A percentile compares a stretch with the other conserved stretches of the same genome.
Evolutionary conservation across 2,888 invertebrate species (phyloP).

Genomic region (Sacculina carcini): DNA sequence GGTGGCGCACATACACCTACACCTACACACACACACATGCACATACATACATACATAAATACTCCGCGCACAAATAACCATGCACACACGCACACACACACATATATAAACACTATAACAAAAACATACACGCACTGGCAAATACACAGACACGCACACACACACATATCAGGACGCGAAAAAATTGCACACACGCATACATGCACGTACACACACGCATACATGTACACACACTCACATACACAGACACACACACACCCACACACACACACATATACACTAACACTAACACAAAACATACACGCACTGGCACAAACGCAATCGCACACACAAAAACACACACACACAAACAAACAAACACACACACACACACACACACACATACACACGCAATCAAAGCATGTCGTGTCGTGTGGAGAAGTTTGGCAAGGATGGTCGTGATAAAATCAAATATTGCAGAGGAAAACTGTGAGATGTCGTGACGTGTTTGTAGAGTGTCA

Average conservation of each 20-base stretch:
- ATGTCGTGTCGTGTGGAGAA: no score
- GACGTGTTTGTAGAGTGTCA: no score
- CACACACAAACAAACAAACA: no score
- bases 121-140: constrained; percentile 4
- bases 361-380: no score
- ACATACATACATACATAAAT: not conserved
- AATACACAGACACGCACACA: constrained; percentile 3
- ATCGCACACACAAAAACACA: no score
- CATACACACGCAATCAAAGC: not conserved
- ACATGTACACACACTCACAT: not conserved
- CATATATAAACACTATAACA: constrained; percentile 1
- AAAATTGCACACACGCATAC: not conserved
- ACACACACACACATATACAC: no score
- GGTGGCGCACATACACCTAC: no score
- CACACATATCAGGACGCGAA: not conserved
- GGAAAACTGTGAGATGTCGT: no score
- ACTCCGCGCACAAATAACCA: not conserved
- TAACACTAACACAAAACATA: no score
- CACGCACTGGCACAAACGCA: not conserved
- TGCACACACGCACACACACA: not conserved
- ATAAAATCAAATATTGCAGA: no score
- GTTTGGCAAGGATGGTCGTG: no score
- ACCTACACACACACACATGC: constrained; percentile 1
- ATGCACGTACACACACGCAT: not conserved
- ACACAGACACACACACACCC: no score